These are phyloP conservation scores for Rhimphoctona megacephalus DNA, from an alignment of 2,888 invertebrate species.

Conservation along the genomic window DNA sequence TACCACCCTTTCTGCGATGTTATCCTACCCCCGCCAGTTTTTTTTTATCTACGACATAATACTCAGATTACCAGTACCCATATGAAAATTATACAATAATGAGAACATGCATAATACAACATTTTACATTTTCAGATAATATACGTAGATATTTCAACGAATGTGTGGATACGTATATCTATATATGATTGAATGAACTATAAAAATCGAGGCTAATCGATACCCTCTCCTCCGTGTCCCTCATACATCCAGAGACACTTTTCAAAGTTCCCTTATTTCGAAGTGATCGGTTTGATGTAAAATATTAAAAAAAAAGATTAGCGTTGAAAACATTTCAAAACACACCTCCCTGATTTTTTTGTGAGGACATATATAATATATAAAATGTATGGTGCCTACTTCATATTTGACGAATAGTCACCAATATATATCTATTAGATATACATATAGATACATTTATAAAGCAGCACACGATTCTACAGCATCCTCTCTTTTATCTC, in stretches of 20 bases:
- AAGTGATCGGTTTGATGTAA: neutral
- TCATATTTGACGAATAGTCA: neutral
- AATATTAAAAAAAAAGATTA: neutral
- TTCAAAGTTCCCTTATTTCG: neutral
- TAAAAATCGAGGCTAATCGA: neutral
- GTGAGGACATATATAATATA: neutral
- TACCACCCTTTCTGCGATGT: slow-evolving; percentile 6
- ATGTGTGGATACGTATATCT: neutral
- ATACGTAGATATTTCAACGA: neutral
- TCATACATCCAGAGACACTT: neutral
- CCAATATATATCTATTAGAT: neutral
- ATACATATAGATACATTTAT: too few relatives aligned
- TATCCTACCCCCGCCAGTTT: slow-evolving; percentile 15
- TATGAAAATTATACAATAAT: slow-evolving; percentile 66
- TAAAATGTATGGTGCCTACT: neutral
- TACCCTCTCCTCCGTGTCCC: neutral
- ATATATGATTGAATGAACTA: neutral
- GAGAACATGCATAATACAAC: slow-evolving; percentile 49
- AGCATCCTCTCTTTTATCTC: neutral
- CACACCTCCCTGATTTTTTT: neutral
- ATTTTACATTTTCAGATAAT: neutral
- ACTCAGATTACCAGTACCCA: slow-evolving; percentile 38
- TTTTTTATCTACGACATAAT: slow-evolving; percentile 47
- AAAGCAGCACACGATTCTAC: too few relatives aligned
- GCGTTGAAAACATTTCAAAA: neutral